Base-by-base conservation (phyloP, 1,140 invertebrate species). In the Drosophila pseudoobscura region DNA sequence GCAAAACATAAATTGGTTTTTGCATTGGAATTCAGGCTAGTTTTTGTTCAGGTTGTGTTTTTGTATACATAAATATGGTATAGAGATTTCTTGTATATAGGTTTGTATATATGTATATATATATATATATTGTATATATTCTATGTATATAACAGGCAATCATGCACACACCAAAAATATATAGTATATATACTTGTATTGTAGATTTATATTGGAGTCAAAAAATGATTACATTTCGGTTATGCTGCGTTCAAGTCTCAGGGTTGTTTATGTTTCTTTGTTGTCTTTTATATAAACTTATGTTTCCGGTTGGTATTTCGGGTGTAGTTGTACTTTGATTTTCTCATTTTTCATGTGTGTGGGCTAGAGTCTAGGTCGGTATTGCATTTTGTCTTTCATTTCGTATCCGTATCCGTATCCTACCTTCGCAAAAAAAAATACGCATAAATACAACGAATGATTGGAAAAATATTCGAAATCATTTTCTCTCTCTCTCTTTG, bases 141-240 rank as follows among this genome's bases (percentile, higher is more conserved):
- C 47, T 82, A 60, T 82, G 58, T 79, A 68, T 72, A 79, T 84
- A 83, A 84, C 80, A 26, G 62, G 60, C 71, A 55, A 65, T 59
- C 20, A 61, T 78, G 26, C 54, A 74, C 63, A 84, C 80, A 77
- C 73, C 65, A 61, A 83, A 84, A 85, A 78, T 39, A 39, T 39
- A 39, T 11, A 4, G 11, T 39, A 39, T 39, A 39, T 13, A 13
- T 13, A 39, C 3, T 8, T 3, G 11, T 39, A 39, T 13, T 39
- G 11, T 39, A 39, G 39, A 55, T 66, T 45, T 66, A 80, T 87
- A 77, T 84, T 68, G 44, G 76, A 77, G 77, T 85, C 63, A 41
- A 66, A 85, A 79, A 80, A 75, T 51, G 53, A 15, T 57, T 61
- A 59, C 69, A 54, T 53, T 53, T 35, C 47, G 51, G 43, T 61